phyloP scores from a whole-genome alignment of 2,797 vertebrate genomes.

The Sebastes trivittatus region DNA sequence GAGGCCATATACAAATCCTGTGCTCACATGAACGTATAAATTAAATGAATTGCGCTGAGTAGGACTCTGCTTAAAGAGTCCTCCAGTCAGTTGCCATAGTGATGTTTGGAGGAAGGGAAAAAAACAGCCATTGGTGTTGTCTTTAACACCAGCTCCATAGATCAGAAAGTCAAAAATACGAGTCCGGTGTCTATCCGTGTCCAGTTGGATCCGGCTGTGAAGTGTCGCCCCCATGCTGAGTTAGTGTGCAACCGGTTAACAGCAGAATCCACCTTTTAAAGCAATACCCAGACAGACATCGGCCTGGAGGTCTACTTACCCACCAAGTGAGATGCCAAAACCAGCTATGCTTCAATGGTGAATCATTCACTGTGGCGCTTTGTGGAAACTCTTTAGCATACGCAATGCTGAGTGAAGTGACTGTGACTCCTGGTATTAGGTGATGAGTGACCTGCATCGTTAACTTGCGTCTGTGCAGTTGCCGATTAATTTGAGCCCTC shows the following conservation, averaged over 20 bases:
- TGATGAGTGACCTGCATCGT: constrained; percentile 15
- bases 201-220: constrained; percentile 4
- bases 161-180: constrained; percentile 16
- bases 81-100: constrained; percentile 46
- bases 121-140: constrained; percentile 26
- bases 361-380: constrained; percentile 32
- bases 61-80: constrained; percentile 14
- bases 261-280: constrained; percentile 9
- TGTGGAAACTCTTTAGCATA: constrained; percentile 28
- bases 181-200: background rate
- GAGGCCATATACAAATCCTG: constrained; percentile 8
- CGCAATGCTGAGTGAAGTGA: constrained; percentile 15
- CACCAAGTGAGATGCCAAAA: constrained; percentile 38
- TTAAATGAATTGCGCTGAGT: constrained; percentile 4
- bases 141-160: constrained; percentile 12
- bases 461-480: constrained; percentile 16
- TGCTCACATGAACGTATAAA: constrained; percentile 12
- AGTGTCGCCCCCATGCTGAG: constrained; percentile 1
- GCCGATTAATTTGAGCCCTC: constrained; percentile 21
- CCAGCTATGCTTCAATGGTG: background rate
- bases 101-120: constrained; percentile 41
- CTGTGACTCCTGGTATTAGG: constrained; percentile 31
- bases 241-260: constrained; percentile 6
- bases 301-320: constrained; percentile 31
- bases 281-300: background rate